A percentile compares a stretch with the other conserved stretches of the same genome.
These are phyloP conservation scores for Hippopotamyrus pictus DNA, from an alignment of 2,797 vertebrate genomes.

Conservation along the genomic window DNA sequence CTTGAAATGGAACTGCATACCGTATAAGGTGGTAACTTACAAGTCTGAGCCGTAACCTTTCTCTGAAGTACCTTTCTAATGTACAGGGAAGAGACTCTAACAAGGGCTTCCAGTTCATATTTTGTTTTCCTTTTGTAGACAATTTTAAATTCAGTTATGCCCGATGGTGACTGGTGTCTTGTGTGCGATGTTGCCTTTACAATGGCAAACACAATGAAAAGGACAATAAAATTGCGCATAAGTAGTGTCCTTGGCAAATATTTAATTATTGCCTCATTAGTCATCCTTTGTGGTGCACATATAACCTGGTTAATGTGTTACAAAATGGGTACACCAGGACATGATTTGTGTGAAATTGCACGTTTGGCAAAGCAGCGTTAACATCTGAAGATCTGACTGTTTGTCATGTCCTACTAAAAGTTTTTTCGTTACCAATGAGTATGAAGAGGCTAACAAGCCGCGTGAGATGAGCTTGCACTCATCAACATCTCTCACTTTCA, in stretches of 20 bases:
- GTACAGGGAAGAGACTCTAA: neutral
- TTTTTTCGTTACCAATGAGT: too few relatives aligned
- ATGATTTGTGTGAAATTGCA: neutral
- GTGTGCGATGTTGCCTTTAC: neutral
- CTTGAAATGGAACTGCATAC: neutral
- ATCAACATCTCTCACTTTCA: neutral
- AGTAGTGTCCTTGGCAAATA: neutral
- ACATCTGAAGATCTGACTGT: neutral
- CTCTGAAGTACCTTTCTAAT: neutral
- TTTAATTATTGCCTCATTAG: neutral
- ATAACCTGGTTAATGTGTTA: neutral
- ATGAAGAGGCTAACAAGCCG: neutral
- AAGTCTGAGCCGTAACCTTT: neutral
- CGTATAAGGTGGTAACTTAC: neutral
- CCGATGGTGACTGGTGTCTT: neutral
- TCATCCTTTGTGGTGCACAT: neutral
- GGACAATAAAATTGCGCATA: neutral
- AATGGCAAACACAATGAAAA: neutral
- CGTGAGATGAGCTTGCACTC: neutral
- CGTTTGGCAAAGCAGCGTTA: neutral
- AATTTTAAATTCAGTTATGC: conserved; percentile 3
- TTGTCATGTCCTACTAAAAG: neutral
- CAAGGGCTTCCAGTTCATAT: neutral
- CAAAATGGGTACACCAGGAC: neutral
- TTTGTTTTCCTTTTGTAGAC: neutral